Evolutionary conservation across 2,888 invertebrate species (phyloP), one percentile per base, ranked within the genome.

Genomic region (Furcula furcula): DNA sequence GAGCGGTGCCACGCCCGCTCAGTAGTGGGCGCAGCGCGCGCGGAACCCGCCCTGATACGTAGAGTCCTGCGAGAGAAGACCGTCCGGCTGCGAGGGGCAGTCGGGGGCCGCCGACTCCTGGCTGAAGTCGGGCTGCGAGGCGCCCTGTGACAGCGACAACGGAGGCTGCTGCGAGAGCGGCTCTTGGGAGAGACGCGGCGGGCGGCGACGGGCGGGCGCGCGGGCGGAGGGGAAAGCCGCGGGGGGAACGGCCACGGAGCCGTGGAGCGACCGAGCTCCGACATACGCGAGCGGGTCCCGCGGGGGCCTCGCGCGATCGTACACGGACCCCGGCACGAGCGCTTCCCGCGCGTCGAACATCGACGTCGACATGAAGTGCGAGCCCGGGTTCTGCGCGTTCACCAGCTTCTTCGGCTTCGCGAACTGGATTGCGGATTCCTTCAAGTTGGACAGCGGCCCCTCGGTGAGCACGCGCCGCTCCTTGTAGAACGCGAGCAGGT

Each of bases 261-360:
- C n/a, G n/a, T n/a, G n/a, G n/a, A n/a, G n/a, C n/a, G n/a, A n/a
- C n/a, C n/a, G n/a, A n/a, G n/a, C n/a, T n/a, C 96, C 96, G 51
- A 98, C 98, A 82, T 96, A 98, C 31, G 97, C 95, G 47, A 98
- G 94, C 14, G 97, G 96, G 78, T 98, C 98, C 51, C 95, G 93
- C 94, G 95, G 44, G 91, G 94, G 62, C 91, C 92, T 63, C 91
- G 93, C 94, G 37, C 97, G 92, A 78, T 97, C 97, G 81, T 98
- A 98, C 18, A 97, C 93, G 9, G 97, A 97, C 13, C 98, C 98
- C 0, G 98, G 97, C 33, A 97, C 95, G 80, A 98, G 91, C 3
- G 97, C 97, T 79, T 98, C 98, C 52, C 98, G 92, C 9, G 98
- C 98, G 83, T 98, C 98, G 79, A 97, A 98, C 93, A 98, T 97